phyloP scores from a whole-genome alignment of 2,888 invertebrate species.

The Leucania comma region DNA sequence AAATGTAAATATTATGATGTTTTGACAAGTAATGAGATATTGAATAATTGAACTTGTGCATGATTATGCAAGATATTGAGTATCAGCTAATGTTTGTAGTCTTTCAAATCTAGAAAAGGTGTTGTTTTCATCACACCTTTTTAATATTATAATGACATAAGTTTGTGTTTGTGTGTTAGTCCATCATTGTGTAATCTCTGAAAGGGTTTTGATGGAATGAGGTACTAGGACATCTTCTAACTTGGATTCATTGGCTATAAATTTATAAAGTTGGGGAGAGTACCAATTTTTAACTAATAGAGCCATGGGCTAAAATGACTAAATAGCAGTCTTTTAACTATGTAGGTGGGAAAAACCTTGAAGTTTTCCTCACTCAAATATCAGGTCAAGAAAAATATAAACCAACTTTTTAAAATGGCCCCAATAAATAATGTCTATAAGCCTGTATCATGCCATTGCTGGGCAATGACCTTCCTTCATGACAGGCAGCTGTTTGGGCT shows the following conservation, averaged over 20 bases:
- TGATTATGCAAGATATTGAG: not conserved
- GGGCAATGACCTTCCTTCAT: too few relatives aligned
- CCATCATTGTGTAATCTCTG: too few relatives aligned
- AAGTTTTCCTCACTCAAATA: not conserved
- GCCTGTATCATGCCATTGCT: not conserved
- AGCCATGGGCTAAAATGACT: too few relatives aligned
- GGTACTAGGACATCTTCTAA: too few relatives aligned
- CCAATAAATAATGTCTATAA: not conserved
- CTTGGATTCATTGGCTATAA: too few relatives aligned
- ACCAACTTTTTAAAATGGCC: not conserved
- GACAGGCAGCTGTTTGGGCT: not conserved
- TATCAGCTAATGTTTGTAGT: not conserved
- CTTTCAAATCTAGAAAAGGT: not conserved
- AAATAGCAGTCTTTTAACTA: too few relatives aligned
- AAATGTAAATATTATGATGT: constrained; percentile 6
- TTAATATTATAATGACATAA: too few relatives aligned
- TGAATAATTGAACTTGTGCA: constrained; percentile 10
- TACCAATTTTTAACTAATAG: too few relatives aligned
- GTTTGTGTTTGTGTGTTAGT: too few relatives aligned
- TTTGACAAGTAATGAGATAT: constrained; percentile 2
- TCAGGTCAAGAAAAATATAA: not conserved
- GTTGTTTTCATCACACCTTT: not conserved
- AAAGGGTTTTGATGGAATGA: too few relatives aligned
- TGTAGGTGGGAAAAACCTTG: not conserved
- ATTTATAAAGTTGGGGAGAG: too few relatives aligned